Evolutionary conservation across 2,113 vertebrate species (phyloP).

Genomic region (Rostratula benghalensis): DNA sequence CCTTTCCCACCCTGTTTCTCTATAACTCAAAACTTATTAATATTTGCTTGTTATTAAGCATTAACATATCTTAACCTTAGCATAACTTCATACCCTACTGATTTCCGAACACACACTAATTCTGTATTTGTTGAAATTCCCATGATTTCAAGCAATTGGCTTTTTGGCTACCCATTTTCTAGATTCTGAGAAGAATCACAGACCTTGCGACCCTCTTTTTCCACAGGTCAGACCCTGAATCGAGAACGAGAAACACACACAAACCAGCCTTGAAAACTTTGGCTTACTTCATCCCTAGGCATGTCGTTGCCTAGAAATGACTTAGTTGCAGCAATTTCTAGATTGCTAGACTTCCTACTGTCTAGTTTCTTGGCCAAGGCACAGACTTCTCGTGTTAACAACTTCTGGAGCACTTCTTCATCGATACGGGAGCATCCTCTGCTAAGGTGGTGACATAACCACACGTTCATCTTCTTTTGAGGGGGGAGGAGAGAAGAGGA

Average conservation of each 20-base stretch:
- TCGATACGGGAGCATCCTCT: not conserved
- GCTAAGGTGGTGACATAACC: not conserved
- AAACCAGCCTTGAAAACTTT: not conserved
- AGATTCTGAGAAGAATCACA: not conserved
- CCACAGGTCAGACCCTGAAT: not conserved
- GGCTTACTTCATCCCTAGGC: not conserved
- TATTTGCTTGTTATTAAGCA: slow-evolving; percentile 55
- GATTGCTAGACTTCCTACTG: not conserved
- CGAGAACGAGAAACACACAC: slow-evolving; percentile 15
- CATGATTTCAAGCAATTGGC: not conserved
- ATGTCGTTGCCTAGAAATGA: not conserved
- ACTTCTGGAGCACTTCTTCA: not conserved
- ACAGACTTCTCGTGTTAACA: not conserved
- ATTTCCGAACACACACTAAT: not conserved
- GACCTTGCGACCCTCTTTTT: not conserved
- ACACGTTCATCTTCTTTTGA: not conserved
- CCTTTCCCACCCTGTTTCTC: not conserved
- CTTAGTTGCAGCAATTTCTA: slow-evolving; percentile 3
- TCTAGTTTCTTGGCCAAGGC: slow-evolving; percentile 16
- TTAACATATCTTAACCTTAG: slow-evolving; percentile 11
- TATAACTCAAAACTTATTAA: slow-evolving; percentile 15
- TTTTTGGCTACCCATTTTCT: not conserved
- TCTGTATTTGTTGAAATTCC: not conserved
- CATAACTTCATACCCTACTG: not conserved
- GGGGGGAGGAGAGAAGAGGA: not conserved